Base-by-base conservation (phyloP, 2,888 invertebrate species). In the Helicoverpa assulta region DNA sequence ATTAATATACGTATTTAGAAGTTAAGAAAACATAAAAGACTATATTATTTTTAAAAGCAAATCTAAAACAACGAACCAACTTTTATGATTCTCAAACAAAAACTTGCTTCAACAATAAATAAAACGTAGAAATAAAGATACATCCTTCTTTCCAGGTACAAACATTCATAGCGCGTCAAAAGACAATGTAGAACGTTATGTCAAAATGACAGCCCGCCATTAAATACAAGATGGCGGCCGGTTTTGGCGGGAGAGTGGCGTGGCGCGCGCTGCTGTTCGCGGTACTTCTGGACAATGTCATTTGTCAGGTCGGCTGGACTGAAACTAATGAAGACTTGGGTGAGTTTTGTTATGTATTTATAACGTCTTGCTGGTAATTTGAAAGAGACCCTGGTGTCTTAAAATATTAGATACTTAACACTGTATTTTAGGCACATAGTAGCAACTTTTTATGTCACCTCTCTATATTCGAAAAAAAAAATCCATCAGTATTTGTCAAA, bases 241-340 rank as follows among this genome's bases (percentile, higher is more conserved):
- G 75, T 76, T 87, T 91, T 74, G 88, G 90, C 86, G 91, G 90
- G 77, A 94, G 87, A 78, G 82, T 87, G 75, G 85, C 88, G 79
- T 88, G 90, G 85, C 84, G 88, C 67, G 85, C 87, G 86, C 78
- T 93, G 60, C 77, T 92, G 53, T 84, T 93, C 52, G 86, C 88
- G 4, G 78, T 92, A 73, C 81, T 93, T 55, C 73, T 92, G 50
- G 89, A 91, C 76, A 84, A 85, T 47, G 89, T 87, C 51, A 84
- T 89, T 51, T 91, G 92, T 79, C 90, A 91, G 67, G 87, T 87
- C 55, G 85, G 87, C 14, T 90, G 91, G 85, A 88, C 89, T 1
- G 90, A 91, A 69, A 90, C 91, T 40, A 90, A 89, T 80, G 93
- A 94, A 68, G 94, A 94, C 71, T 86, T 93, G 75, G 94, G 94